A percentile compares a stretch with the other conserved stretches of the same genome.
Conservation (phyloP, 2,113 vertebrate species). For the Neofelis nebulosa region DNA sequence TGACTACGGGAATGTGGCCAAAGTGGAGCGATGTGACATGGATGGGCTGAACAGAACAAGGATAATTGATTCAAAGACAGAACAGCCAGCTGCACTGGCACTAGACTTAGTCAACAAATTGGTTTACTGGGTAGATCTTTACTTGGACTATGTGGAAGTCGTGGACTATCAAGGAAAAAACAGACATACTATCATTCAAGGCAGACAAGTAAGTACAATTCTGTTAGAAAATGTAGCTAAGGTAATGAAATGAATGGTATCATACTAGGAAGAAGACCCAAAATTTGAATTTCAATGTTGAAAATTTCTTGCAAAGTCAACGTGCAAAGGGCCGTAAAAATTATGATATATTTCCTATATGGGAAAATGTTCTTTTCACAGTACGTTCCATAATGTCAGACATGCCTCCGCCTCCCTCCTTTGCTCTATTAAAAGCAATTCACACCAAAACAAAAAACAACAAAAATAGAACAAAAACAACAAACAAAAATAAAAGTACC, state of each 20-base stretch:
- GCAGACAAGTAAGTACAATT: constrained; percentile 91
- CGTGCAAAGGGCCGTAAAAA: background rate
- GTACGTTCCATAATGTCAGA: background rate
- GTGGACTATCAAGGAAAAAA: constrained; percentile 95
- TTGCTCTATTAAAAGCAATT: background rate
- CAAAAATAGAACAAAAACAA: background rate
- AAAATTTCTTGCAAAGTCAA: background rate
- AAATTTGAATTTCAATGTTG: background rate
- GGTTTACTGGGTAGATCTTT: constrained; percentile 97
- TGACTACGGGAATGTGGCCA: constrained; percentile 94
- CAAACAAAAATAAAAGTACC: background rate
- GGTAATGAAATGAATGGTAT: background rate
- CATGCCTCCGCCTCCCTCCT: background rate
- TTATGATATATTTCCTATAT: background rate
- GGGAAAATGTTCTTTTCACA: constrained; percentile 1
- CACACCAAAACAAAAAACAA: background rate
- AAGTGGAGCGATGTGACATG: constrained; percentile 97
- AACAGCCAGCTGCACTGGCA: constrained; percentile 94
- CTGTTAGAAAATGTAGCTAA: constrained; percentile 49
- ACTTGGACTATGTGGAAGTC: constrained; percentile 96
- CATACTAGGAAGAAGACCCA: background rate
- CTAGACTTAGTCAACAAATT: constrained; percentile 95
- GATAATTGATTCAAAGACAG: constrained; percentile 92
- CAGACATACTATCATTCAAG: constrained; percentile 91
- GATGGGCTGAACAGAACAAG: constrained; percentile 95